phyloP scores from a whole-genome alignment of 2,888 invertebrate species.

The Isoperla grammatica region DNA sequence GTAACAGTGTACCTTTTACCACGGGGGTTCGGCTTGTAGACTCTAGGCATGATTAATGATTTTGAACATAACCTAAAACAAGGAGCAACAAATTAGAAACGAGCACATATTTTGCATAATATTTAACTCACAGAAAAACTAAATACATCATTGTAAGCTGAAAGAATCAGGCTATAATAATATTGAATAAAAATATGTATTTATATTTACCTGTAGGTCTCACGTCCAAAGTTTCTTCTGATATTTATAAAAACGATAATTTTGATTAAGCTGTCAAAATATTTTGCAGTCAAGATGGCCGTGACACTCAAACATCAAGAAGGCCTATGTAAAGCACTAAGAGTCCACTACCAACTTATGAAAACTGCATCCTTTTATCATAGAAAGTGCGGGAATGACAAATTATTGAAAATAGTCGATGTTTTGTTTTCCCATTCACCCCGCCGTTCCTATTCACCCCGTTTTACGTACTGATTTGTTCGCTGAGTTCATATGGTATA shows the following conservation, averaged over 20 bases:
- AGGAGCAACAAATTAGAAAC: background rate
- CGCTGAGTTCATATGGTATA: too few species aligned
- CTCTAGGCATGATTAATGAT: background rate
- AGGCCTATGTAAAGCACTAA: too few species aligned
- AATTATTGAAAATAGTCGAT: background rate
- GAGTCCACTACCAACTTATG: background rate
- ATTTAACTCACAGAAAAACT: background rate
- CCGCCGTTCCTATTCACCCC: slow-evolving; percentile 5
- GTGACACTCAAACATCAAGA: too few species aligned
- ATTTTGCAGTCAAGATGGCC: too few species aligned
- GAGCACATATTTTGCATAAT: background rate
- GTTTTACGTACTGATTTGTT: too few species aligned
- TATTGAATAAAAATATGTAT: background rate
- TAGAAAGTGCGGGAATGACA: background rate
- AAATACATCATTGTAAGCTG: background rate
- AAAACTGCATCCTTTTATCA: background rate
- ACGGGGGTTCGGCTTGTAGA: background rate
- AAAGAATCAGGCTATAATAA: background rate
- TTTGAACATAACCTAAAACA: background rate
- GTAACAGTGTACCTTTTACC: background rate
- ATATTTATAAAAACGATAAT: background rate
- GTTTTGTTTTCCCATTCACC: slow-evolving; percentile 5
- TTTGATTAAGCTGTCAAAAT: too few species aligned
- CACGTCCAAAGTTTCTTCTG: too few species aligned
- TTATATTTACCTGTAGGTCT: too few species aligned